Percentiles rank a stretch among this genome's conserved stretches.
These are phyloP conservation scores for Bedellia somnulentella DNA, from an alignment of 2,888 invertebrate genomes.

Conservation along the genomic window DNA sequence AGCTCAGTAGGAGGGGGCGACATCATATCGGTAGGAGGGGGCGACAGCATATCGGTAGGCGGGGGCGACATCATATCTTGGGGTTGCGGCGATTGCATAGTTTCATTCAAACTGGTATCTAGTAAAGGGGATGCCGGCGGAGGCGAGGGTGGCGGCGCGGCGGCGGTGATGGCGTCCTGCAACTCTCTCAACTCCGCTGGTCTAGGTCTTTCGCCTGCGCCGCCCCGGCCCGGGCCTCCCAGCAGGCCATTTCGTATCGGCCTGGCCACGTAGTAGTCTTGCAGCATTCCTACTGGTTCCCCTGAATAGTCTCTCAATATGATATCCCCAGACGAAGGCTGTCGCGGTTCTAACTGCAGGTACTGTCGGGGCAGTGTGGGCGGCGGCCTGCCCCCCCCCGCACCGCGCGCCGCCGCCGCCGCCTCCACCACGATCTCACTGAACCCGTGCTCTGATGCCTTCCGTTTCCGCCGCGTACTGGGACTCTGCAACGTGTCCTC, in stretches of 20 bases:
- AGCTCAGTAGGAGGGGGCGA: too few species aligned
- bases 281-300: slow-evolving; percentile 32
- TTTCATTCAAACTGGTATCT: too few species aligned
- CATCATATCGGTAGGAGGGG: slow-evolving; percentile 8
- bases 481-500: too few species aligned
- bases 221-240: too few species aligned
- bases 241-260: slow-evolving; percentile 16
- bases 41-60: slow-evolving; percentile 7
- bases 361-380: slow-evolving; percentile 41
- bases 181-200: slow-evolving; percentile 25
- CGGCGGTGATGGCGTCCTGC: slow-evolving; percentile 10
- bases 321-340: slow-evolving; percentile 18
- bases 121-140: too few species aligned
- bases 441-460: slow-evolving; percentile 5
- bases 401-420: slow-evolving; percentile 15
- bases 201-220: not conserved
- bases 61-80: slow-evolving; percentile 13
- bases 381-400: slow-evolving; percentile 22
- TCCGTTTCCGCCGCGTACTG: slow-evolving; percentile 1
- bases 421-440: slow-evolving; percentile 15
- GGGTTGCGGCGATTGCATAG: too few species aligned
- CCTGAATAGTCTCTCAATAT: slow-evolving; percentile 30
- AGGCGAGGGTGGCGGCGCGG: slow-evolving; percentile 15
- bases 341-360: slow-evolving; percentile 43
- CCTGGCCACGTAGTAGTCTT: slow-evolving; percentile 36